A percentile compares a stretch with the other conserved stretches of the same genome.
These are phyloP conservation scores for Okapia johnstoni DNA, from an alignment of 2,113 vertebrate species.

Conservation along the genomic window DNA sequence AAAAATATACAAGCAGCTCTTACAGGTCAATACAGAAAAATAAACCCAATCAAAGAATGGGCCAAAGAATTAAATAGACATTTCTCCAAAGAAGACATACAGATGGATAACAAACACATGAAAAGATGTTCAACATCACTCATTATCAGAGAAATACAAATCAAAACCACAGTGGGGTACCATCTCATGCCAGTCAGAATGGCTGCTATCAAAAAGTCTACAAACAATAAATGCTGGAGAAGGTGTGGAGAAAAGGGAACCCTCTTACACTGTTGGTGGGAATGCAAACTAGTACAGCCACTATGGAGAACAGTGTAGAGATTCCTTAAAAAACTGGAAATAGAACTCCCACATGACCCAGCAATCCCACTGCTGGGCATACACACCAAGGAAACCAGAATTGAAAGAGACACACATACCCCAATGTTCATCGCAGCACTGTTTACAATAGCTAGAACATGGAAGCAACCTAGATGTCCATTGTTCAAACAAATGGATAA, in stretches of 20 bases:
- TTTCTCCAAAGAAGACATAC: background rate
- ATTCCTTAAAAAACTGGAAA: background rate
- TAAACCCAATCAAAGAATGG: background rate
- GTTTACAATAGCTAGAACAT: background rate
- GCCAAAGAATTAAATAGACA: background rate
- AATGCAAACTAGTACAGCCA: background rate
- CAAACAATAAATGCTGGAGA: background rate
- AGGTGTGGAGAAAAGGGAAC: background rate
- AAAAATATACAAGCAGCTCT: background rate
- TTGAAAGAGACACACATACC: background rate
- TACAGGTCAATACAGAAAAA: background rate
- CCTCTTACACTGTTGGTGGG: background rate
- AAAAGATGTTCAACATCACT: background rate
- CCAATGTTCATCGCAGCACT: background rate
- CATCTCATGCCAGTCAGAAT: accelerated
- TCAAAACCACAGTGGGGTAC: background rate
- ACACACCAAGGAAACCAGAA: background rate
- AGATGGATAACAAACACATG: background rate
- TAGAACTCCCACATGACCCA: accelerated
- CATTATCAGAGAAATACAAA: background rate
- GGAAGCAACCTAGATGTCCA: background rate
- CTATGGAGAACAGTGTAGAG: background rate
- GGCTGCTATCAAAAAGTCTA: background rate
- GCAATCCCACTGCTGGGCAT: no score
- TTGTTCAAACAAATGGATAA: background rate